Evolutionary conservation across 2,797 vertebrate species (phyloP), one percentile per base, ranked within the genome.

Genomic region (Sebastes dallii): DNA sequence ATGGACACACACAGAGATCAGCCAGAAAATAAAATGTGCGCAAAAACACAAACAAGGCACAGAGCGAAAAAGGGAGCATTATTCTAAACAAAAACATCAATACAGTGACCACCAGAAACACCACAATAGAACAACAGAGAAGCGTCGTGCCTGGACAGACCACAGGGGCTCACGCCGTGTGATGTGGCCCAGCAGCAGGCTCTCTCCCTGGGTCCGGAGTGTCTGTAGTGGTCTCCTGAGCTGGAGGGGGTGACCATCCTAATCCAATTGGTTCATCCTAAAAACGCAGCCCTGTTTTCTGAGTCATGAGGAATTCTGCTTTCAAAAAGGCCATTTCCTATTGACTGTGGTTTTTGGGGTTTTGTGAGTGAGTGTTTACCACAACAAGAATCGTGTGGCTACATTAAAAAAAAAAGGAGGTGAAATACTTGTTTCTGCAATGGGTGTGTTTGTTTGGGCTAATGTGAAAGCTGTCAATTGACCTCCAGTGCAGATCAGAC

Each of bases 101-200:
- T 76, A 86, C 56, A 27, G 75, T 65, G 87, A 90, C 91, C 86
- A 78, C 76, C 78, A 84, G 80, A 84, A 78, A 81, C 72, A 62
- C 85, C 86, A 89, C 91, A 92, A 89, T 78, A 89, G 81, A 88
- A 86, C 82, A 85, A 87, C 82, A 88, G 77, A 84, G 58, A 36
- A 71, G 52, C 13, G 3, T 77, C 13, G 61, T 59, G 80, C 74
- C 70, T 22, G 68, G 77, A 78, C 66, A 0, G 66, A 84, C 81
- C 87, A 34, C 84, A 89, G 81, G 88, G 84, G 76, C 86, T 72
- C 1, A 8, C 6, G 65, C 78, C 70, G 80, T 89, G 87, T 93
- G 91, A 94, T 92, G 91, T 93, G 91, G 91, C 85, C 86, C 70
- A 46, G 85, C 71, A 80, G 67, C 54, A 46, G 75, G 77, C 83